Percentiles rank a stretch among this genome's conserved stretches.
Conservation (phyloP, 2,113 vertebrate species). For the Chaetorhynchus papuensis region DNA sequence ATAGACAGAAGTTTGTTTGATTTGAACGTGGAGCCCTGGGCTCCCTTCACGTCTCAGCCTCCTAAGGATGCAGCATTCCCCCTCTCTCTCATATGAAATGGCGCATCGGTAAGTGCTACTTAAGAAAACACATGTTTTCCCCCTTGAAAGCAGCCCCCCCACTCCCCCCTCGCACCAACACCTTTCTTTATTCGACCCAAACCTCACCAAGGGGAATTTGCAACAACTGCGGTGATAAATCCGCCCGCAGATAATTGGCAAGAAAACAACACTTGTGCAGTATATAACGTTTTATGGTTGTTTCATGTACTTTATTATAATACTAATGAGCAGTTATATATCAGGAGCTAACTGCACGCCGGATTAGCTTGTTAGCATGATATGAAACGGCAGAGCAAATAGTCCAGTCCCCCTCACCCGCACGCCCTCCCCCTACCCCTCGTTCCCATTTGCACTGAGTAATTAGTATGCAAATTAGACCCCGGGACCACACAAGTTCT, state of each 20-base stretch:
- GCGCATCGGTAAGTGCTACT: constrained; percentile 80
- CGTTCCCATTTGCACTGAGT: constrained; percentile 95
- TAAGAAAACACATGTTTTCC: constrained; percentile 83
- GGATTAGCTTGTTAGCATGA: constrained; percentile 94
- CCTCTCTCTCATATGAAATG: constrained; percentile 72
- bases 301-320: constrained; percentile 98
- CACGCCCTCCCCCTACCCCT: constrained; percentile 68
- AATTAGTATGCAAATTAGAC: constrained; percentile 99
- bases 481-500: constrained; percentile 94
- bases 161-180: constrained; percentile 71
- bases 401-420: constrained; percentile 78
- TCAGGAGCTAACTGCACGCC: constrained; percentile 85
- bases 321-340: constrained; percentile 96
- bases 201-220: constrained; percentile 86
- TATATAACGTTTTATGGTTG: constrained; percentile 98
- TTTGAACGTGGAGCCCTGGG: background rate
- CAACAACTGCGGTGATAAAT: constrained; percentile 91
- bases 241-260: constrained; percentile 93
- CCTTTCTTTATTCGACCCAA: constrained; percentile 85
- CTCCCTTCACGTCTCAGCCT: constrained; percentile 43
- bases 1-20: constrained; percentile 31
- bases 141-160: constrained; percentile 81
- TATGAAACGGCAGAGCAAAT: constrained; percentile 87
- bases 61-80: constrained; percentile 63
- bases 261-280: constrained; percentile 97